phyloP scores from a whole-genome alignment of 2,888 invertebrate species.

The Conops quadrifasciatus region DNA sequence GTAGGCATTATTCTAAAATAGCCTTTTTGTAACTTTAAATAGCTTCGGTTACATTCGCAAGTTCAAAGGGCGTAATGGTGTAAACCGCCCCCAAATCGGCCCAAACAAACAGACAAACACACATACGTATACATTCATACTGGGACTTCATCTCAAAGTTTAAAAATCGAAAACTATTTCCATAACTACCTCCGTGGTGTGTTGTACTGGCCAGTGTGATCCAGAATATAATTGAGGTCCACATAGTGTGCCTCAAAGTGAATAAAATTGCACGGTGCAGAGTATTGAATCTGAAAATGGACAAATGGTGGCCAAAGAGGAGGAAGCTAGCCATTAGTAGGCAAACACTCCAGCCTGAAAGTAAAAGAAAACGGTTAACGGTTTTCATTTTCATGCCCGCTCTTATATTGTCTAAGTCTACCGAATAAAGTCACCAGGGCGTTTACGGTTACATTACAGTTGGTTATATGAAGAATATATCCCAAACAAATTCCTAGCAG shows the following conservation, averaged over 20 bases:
- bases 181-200: slow-evolving; percentile 63
- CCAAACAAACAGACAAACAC: too few relatives aligned
- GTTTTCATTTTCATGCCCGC: too few relatives aligned
- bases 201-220: slow-evolving; percentile 65
- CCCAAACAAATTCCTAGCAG: slow-evolving; percentile 77
- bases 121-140: too few relatives aligned
- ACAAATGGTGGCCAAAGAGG: slow-evolving; percentile 48
- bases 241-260: slow-evolving; percentile 65
- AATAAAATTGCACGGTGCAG: slow-evolving; percentile 56
- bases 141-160: not conserved
- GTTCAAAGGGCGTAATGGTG: too few relatives aligned
- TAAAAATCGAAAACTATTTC: not conserved
- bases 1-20: too few relatives aligned
- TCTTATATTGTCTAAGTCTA: too few relatives aligned
- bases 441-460: slow-evolving; percentile 62
- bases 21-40: too few relatives aligned
- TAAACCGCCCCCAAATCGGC: too few relatives aligned
- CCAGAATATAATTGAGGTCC: slow-evolving; percentile 66
- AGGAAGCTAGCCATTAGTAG: slow-evolving; percentile 46
- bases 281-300: slow-evolving; percentile 36
- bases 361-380: not conserved
- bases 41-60: too few relatives aligned
- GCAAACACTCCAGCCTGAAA: slow-evolving; percentile 52
- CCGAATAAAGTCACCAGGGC: slow-evolving; percentile 48
- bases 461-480: slow-evolving; percentile 75